Conservation (phyloP, 2,888 invertebrate species). For the Trypoxylon attenuatum region DNA sequence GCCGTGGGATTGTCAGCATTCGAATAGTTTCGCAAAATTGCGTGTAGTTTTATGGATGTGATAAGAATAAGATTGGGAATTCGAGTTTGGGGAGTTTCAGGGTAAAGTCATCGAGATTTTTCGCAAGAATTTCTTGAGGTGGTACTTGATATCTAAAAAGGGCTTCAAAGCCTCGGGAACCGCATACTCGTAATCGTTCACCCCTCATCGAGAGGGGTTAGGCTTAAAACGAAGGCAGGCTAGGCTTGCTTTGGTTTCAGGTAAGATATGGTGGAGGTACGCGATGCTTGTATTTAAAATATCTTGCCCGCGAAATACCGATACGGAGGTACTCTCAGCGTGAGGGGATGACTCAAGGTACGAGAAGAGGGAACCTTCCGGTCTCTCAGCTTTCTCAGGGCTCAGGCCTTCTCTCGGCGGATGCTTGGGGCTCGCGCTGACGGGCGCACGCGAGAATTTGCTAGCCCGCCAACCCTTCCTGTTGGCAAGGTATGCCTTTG, state of each 20-base stretch:
- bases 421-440: slow-evolving; percentile 64
- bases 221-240: slow-evolving; percentile 8
- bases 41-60: no score
- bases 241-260: slow-evolving; percentile 26
- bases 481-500: slow-evolving; percentile 72
- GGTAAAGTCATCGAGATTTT: no score
- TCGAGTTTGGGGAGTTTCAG: no score
- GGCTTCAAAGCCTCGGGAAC: slow-evolving; percentile 67
- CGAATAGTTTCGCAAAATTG: no score
- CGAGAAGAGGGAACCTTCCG: slow-evolving; percentile 41
- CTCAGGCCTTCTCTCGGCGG: no score
- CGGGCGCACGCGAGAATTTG: slow-evolving; percentile 68
- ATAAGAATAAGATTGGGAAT: no score
- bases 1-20: no score
- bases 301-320: slow-evolving; percentile 72
- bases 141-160: slow-evolving; percentile 29
- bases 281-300: slow-evolving; percentile 69
- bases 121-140: slow-evolving; percentile 64
- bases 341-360: slow-evolving; percentile 53
- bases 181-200: slow-evolving; percentile 69
- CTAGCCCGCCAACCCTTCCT: slow-evolving; percentile 61
- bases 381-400: slow-evolving; percentile 31
- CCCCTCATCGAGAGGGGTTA: slow-evolving; percentile 59
- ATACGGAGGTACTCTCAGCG: slow-evolving; percentile 63
- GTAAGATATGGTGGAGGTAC: slow-evolving; percentile 36